These are phyloP conservation scores for Drosophila gunungcola DNA, from an alignment of 1,140 invertebrate species.

Conservation along the genomic window DNA sequence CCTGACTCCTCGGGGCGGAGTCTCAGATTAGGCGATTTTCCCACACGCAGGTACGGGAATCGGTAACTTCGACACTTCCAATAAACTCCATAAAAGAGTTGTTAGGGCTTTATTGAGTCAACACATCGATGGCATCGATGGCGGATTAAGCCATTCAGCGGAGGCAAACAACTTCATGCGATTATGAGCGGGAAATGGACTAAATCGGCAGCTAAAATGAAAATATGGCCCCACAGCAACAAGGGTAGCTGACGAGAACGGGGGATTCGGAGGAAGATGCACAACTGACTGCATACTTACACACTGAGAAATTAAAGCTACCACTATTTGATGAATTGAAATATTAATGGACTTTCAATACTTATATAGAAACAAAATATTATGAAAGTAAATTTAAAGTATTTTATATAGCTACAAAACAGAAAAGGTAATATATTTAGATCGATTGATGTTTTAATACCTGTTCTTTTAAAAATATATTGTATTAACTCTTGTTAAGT, in stretches of 20 bases:
- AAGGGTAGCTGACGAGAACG: conserved; percentile 7
- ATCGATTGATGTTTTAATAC: too few species aligned
- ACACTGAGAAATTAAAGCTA: background rate
- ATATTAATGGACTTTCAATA: too few species aligned
- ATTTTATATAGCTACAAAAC: too few species aligned
- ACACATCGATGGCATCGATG: conserved; percentile 29
- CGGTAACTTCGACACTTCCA: conserved; percentile 10
- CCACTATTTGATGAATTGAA: too few species aligned
- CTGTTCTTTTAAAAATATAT: too few species aligned
- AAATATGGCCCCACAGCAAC: conserved; percentile 57
- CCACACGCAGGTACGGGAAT: conserved; percentile 61
- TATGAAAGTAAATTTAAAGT: too few species aligned
- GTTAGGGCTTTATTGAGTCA: conserved; percentile 47
- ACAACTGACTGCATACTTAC: conserved; percentile 7
- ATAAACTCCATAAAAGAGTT: conserved; percentile 55
- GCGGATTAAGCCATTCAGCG: conserved; percentile 60
- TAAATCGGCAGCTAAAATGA: conserved; percentile 71
- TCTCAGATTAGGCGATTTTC: conserved; percentile 62
- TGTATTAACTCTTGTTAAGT: too few species aligned
- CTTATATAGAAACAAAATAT: too few species aligned
- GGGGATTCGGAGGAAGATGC: background rate
- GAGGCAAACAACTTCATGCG: conserved; percentile 64
- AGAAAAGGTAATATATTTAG: too few species aligned
- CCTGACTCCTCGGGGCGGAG: conserved; percentile 32
- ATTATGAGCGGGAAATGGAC: conserved; percentile 72